phyloP scores from a whole-genome alignment of 2,113 vertebrate genomes.

The Gobiocypris rarus region DNA sequence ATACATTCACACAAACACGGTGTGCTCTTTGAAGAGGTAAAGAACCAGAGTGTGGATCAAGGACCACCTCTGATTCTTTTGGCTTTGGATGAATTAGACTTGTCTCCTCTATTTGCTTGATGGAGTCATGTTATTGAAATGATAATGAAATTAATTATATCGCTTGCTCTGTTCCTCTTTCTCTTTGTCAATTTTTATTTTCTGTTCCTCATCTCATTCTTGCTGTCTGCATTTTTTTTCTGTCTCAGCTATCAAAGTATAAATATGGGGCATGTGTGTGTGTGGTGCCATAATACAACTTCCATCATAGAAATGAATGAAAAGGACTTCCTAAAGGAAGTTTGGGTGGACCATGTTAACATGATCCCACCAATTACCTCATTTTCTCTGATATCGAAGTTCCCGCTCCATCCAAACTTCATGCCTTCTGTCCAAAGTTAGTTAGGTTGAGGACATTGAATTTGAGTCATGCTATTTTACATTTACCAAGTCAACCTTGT shows the following conservation, averaged over 20 bases:
- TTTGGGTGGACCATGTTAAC: neutral
- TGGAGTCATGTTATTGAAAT: constrained; percentile 46
- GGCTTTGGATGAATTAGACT: constrained; percentile 49
- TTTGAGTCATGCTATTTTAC: constrained; percentile 15
- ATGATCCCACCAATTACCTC: neutral
- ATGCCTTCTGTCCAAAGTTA: neutral
- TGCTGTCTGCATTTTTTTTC: neutral
- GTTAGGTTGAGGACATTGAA: neutral
- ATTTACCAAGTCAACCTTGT: neutral
- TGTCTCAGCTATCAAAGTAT: neutral
- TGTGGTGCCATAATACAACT: constrained; percentile 1
- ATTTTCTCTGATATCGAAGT: neutral
- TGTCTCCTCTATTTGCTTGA: constrained; percentile 46
- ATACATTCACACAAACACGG: constrained; percentile 26
- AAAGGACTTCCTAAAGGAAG: neutral
- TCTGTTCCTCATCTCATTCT: constrained; percentile 25
- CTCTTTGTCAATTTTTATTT: constrained; percentile 5
- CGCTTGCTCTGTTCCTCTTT: constrained; percentile 17
- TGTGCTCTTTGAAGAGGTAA: constrained; percentile 62
- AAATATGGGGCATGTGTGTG: constrained; percentile 1
- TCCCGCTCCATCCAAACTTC: neutral
- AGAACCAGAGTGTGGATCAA: constrained; percentile 47
- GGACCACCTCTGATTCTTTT: constrained; percentile 57
- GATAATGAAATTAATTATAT: constrained; percentile 42
- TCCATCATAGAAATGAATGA: neutral